Evolutionary conservation across 2,888 invertebrate genomes (phyloP).

Genomic region (Idaea aversata): DNA sequence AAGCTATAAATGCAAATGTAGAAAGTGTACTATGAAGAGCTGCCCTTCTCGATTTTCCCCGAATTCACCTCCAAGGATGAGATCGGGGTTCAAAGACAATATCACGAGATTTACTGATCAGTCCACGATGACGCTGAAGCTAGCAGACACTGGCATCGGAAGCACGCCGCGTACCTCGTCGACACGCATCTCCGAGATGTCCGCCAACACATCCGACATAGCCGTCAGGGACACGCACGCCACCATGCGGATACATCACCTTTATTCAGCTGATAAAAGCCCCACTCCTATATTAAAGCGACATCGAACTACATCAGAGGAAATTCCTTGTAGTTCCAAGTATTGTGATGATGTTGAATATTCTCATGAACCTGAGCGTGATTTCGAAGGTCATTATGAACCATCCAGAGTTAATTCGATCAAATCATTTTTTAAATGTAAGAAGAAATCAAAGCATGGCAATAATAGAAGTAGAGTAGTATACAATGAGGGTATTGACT

Average conservation of each 20-base stretch:
- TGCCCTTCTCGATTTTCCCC: conserved; percentile 3
- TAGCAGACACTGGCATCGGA: conserved; percentile 47
- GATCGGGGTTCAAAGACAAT: conserved; percentile 40
- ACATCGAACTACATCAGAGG: not conserved
- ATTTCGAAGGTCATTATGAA: conserved; percentile 22
- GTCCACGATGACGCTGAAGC: conserved; percentile 54
- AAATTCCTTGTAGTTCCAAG: not conserved
- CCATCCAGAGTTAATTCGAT: conserved; percentile 20
- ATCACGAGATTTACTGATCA: conserved; percentile 53
- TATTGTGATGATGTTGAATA: not conserved
- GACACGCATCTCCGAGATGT: conserved; percentile 25
- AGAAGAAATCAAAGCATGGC: conserved; percentile 15
- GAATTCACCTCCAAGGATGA: conserved; percentile 32
- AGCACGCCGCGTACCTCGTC: conserved; percentile 20
- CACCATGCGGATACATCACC: conserved; percentile 16
- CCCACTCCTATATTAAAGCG: conserved; percentile 19
- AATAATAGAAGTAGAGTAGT: conserved; percentile 37
- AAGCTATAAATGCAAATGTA: conserved; percentile 38
- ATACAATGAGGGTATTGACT: conserved; percentile 61
- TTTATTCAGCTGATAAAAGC: conserved; percentile 12
- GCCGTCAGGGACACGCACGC: conserved; percentile 27
- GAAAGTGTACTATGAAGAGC: conserved; percentile 26
- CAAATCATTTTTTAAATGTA: conserved; percentile 26
- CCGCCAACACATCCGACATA: conserved; percentile 27
- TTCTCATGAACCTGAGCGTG: conserved; percentile 29